Evolutionary conservation across 2,797 vertebrate species (phyloP).

Genomic region (Distichodus sexfasciatus): DNA sequence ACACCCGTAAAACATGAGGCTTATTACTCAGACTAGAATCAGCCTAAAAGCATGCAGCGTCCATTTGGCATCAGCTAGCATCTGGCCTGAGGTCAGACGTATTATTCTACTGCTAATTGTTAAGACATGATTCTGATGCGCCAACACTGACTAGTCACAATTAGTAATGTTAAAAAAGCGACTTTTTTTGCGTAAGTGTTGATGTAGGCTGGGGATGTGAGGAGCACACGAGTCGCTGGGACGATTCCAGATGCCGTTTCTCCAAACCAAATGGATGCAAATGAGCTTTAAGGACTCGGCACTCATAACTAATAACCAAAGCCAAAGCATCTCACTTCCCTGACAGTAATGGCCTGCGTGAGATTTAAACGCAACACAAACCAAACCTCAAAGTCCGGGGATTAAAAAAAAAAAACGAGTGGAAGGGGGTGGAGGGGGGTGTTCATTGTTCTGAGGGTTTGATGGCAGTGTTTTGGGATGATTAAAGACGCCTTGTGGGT

Average conservation of each 20-base stretch:
- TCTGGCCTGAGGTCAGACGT: neutral
- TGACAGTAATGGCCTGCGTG: slow-evolving; percentile 52
- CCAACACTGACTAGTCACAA: neutral
- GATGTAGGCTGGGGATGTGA: slow-evolving; percentile 13
- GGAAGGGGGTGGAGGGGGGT: too few relatives aligned
- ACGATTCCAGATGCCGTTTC: slow-evolving; percentile 29
- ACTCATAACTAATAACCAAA: slow-evolving; percentile 54
- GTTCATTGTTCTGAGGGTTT: slow-evolving; percentile 44
- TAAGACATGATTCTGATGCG: neutral
- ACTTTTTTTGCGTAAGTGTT: neutral
- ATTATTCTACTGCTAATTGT: neutral
- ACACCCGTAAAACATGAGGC: neutral
- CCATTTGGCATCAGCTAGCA: neutral
- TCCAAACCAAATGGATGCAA: slow-evolving; percentile 34
- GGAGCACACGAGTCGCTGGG: slow-evolving; percentile 17
- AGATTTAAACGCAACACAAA: slow-evolving; percentile 49
- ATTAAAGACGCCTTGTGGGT: slow-evolving; percentile 28
- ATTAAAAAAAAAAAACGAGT: slow-evolving; percentile 14
- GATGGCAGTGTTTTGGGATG: slow-evolving; percentile 47
- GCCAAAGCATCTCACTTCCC: slow-evolving; percentile 52
- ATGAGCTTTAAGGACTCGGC: slow-evolving; percentile 43
- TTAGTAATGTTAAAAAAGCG: neutral
- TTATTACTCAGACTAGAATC: neutral
- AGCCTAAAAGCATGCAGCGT: neutral
- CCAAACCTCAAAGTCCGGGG: slow-evolving; percentile 29